Conservation (phyloP, 2,797 vertebrate genomes). For the Rhinella marina region DNA sequence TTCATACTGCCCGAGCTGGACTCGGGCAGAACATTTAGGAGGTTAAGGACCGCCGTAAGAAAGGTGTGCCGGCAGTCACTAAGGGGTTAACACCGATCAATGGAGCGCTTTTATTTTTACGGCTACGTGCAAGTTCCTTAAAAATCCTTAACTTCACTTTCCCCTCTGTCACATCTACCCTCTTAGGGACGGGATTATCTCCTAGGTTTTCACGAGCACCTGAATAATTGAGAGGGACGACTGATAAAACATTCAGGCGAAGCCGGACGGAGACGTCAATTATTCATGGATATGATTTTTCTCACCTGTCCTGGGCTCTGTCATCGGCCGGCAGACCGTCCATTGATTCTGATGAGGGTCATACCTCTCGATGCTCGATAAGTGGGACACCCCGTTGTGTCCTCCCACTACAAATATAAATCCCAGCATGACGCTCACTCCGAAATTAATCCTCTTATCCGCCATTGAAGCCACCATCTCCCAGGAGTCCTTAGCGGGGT, state of each 20-base stretch:
- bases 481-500: slow-evolving; percentile 95
- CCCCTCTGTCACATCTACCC: not conserved
- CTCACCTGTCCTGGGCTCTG: slow-evolving; percentile 94
- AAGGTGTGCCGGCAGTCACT: too few species aligned
- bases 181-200: not conserved
- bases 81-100: not conserved
- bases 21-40: too few species aligned
- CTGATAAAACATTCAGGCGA: slow-evolving; percentile 18
- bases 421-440: slow-evolving; percentile 94
- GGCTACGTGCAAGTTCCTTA: not conserved
- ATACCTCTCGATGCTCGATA: slow-evolving; percentile 96
- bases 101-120: not conserved
- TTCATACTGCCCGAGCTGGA: too few species aligned
- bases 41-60: too few species aligned
- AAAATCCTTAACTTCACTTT: not conserved
- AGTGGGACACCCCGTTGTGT: slow-evolving; percentile 95
- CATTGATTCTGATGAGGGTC: slow-evolving; percentile 98
- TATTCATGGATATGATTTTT: slow-evolving; percentile 27
- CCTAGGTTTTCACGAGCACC: slow-evolving; percentile 6
- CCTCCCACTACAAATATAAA: slow-evolving; percentile 98
- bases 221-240: slow-evolving; percentile 19
- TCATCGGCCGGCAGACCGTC: slow-evolving; percentile 97
- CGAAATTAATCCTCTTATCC: slow-evolving; percentile 97
- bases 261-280: not conserved
- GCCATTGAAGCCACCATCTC: slow-evolving; percentile 97